Evolutionary conservation across 1,140 invertebrate genomes (phyloP), one percentile per base, ranked within the genome.

Genomic region (Meloidogyne exigua): DNA sequence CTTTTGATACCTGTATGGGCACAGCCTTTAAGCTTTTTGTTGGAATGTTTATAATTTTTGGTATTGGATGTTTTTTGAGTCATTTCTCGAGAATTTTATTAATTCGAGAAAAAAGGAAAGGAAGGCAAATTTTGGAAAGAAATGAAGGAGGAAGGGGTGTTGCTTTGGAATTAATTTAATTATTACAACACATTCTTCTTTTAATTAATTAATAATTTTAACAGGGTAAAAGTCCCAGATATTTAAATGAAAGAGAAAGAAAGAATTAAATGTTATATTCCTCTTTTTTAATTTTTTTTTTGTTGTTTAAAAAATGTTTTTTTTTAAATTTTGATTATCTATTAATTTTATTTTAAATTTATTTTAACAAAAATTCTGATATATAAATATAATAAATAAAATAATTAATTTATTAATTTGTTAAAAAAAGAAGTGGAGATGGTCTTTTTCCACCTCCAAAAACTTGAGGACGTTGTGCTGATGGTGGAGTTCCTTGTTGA

Each of bases 21-120:
- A 64, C 57, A 25, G 72, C 72, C 39, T 73, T 73, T 39, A 73
- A 73, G 28, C 28, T 73, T 36, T 73, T 64, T 65, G 18, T 57
- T 73, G 72, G 72, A 42, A 73, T 73, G 72, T 28, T 65, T 25
- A 10, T 73, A 39, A 62, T 73, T 39, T 73, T 64, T 36, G 25
- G 26, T 15, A 25, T 73, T 64, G 72, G 72, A 28, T 73, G 72
- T 73, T 28, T 36, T 15, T 49, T 73, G 13, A 64, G 25, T 9
- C 72, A 73, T 64, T 62, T 73, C 36, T 73, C 72, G 2, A 62
- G 72, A 73, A 42, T 73, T 25, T 64, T 73, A 36, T 62, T 65
- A 64, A 23, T 73, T 15, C 57, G 72, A 10, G 23, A 57, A 64
- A 21, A 26, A 21, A 36, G 57, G 1, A 65, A 73, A 65, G 57